Conservation (phyloP, 2,888 invertebrate genomes). For the Laspeyria flexula region DNA sequence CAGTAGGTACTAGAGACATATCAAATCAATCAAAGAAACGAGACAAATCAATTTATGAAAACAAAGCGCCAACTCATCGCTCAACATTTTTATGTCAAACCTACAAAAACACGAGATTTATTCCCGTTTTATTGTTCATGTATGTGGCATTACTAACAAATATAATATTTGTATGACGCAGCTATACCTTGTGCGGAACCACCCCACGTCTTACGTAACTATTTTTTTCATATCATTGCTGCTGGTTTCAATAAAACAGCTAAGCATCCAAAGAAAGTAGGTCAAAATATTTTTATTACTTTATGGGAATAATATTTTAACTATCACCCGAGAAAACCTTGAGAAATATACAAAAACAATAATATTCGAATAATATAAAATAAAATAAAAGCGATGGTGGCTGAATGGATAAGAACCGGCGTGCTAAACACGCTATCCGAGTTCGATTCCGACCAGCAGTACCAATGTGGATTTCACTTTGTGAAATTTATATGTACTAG, state of each 20-base stretch:
- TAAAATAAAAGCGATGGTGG: too few relatives aligned
- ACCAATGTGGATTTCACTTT: too few relatives aligned
- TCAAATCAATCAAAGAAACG: too few relatives aligned
- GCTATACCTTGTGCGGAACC: slow-evolving; percentile 1
- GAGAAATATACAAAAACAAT: background rate
- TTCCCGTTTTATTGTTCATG: slow-evolving; percentile 20
- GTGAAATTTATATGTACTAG: too few relatives aligned
- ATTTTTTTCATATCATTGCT: slow-evolving; percentile 13
- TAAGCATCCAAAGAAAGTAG: slow-evolving; percentile 12
- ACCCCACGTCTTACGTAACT: slow-evolving; percentile 18
- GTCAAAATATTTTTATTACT: slow-evolving; percentile 2
- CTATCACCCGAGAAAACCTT: background rate
- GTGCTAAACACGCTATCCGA: too few relatives aligned
- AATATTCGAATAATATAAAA: too few relatives aligned
- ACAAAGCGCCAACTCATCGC: too few relatives aligned
- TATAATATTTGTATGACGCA: slow-evolving; percentile 23
- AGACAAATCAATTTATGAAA: too few relatives aligned
- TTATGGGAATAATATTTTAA: too few relatives aligned
- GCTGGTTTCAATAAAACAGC: slow-evolving; percentile 11
- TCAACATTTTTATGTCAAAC: slow-evolving; percentile 12
- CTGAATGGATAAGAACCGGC: too few relatives aligned
- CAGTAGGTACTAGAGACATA: too few relatives aligned
- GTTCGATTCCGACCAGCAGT: too few relatives aligned
- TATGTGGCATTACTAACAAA: slow-evolving; percentile 14
- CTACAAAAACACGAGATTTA: slow-evolving; percentile 28